Base-by-base conservation (phyloP, 1,140 invertebrate species). In the Platyura marginata region DNA sequence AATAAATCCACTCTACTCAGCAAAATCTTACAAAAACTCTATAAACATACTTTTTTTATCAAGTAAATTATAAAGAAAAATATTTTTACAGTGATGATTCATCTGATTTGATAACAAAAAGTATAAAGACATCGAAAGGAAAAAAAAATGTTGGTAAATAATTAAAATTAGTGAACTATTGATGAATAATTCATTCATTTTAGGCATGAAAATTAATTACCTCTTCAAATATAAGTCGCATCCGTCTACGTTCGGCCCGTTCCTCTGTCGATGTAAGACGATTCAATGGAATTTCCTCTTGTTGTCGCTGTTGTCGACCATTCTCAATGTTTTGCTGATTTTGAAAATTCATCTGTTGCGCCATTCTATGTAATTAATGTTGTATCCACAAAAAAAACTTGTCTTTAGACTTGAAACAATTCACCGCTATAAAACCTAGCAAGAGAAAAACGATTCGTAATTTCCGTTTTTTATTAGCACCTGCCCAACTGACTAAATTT, bases 231-330 rank as follows among this genome's bases (percentile, higher is more conserved):
- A 60, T 46, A 38, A 54, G 48, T 8, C 50, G 49, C 37, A 57
- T 49, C 39, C 47, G 51, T 37, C 48, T 48, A 0, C 53, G 50
- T 43, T 60, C 58, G 21, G 56, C 56, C 1, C 57, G 44, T 35
- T 60, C 58, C 20, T 47, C 48, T 23, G 35, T 43, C 20, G 46
- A 21, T 34, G 44, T 47, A 5, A 40, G 29, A 23, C 51, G 54
- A 33, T 59, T 56, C 1, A 60, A 44, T 0, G 57, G 57, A 40
- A 57, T 56, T 39, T 54, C 53, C 36, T 59, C 57, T 55, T 59
- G 55, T 23, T 54, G 57, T 39, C 57, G 54, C 47, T 59, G 57
- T 0, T 56, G 54, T 46, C 4, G 4, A 11, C 16, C 32, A 34
- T 34, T n/a, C 3, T 15, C 32, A 34, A 11, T 29, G 25, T 29